These are phyloP conservation scores for Sarotherodon lohbergeri DNA, from an alignment of 2,113 vertebrate species.

Conservation along the genomic window DNA sequence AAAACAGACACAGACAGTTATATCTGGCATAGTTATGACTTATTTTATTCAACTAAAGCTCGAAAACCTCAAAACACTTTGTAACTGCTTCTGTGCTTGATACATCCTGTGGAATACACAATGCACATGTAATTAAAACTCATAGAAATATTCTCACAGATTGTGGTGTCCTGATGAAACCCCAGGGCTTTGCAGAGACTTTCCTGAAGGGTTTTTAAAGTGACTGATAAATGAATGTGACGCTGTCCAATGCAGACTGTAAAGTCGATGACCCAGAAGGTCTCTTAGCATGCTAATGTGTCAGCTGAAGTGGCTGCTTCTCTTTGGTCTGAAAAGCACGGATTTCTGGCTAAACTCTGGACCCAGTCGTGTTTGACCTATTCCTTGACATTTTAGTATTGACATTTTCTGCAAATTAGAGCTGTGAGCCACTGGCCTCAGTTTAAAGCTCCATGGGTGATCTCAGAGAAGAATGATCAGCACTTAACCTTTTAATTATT, in stretches of 20 bases:
- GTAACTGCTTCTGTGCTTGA: accelerated
- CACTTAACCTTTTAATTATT: constrained; percentile 77
- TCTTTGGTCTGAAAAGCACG: constrained; percentile 20
- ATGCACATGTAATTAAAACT: neutral
- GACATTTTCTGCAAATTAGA: constrained; percentile 75
- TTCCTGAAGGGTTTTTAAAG: constrained; percentile 1
- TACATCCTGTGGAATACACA: neutral
- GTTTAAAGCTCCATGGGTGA: constrained; percentile 59
- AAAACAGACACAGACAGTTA: neutral
- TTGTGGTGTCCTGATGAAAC: neutral
- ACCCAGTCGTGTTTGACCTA: constrained; percentile 65
- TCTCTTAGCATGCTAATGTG: constrained; percentile 43
- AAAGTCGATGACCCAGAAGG: constrained; percentile 17
- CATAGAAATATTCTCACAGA: neutral
- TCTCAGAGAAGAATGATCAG: constrained; percentile 57
- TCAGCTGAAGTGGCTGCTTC: constrained; percentile 6
- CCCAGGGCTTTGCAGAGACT: neutral
- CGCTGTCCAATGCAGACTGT: neutral
- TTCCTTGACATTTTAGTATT: constrained; percentile 72
- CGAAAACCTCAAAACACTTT: neutral
- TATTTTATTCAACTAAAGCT: neutral
- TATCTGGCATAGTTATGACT: accelerated
- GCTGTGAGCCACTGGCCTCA: constrained; percentile 44
- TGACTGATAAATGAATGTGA: neutral
- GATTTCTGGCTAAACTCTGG: constrained; percentile 25